Evolutionary conservation across 2,797 vertebrate genomes (phyloP), one percentile per base, ranked within the genome.

Genomic region (Sebastiscus tertius): DNA sequence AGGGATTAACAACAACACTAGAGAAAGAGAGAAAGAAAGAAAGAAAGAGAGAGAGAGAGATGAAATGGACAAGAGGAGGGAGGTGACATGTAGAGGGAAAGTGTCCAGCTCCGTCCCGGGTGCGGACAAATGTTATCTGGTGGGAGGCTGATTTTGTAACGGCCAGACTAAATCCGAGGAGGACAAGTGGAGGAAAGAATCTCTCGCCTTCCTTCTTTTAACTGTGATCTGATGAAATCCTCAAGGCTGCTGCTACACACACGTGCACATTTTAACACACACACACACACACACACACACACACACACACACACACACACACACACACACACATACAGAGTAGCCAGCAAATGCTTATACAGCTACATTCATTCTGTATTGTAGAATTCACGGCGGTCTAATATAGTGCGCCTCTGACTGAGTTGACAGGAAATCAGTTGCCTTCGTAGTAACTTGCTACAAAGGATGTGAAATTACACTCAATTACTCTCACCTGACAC

Each of bases 391-490:
- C 5, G 16, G n/a, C 39, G 7, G 46, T 81, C 22, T 77, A 56
- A 81, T 82, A 59, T 79, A 31, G 27, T 75, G 34, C 78, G 69
- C 46, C 14, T 82, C 24, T 73, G 49, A 22, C 36, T 36, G 67
- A 36, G 49, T 31, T 80, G 79, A 91, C 92, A 93, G 93, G 90
- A 94, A 94, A 89, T 88, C 78, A 20, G 77, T 84, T 88, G 77
- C 84, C 73, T 87, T 86, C 56, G 18, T 85, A 85, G 82, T 81
- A 80, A 77, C 77, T 82, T 67, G 66, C 83, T 89, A 81, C 87
- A 90, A 80, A 90, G 89, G 89, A 93, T 90, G 90, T 93, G 86
- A 92, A 88, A 92, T 90, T 82, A 86, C 65, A 77, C 84, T 76
- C 63, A 71, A 78, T 86, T 83, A 85, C 83, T 18, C 39, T 42